A percentile compares a stretch with the other conserved stretches of the same genome.
Evolutionary conservation across 2,113 vertebrate genomes (phyloP).

Genomic region (Larimichthys crocea): DNA sequence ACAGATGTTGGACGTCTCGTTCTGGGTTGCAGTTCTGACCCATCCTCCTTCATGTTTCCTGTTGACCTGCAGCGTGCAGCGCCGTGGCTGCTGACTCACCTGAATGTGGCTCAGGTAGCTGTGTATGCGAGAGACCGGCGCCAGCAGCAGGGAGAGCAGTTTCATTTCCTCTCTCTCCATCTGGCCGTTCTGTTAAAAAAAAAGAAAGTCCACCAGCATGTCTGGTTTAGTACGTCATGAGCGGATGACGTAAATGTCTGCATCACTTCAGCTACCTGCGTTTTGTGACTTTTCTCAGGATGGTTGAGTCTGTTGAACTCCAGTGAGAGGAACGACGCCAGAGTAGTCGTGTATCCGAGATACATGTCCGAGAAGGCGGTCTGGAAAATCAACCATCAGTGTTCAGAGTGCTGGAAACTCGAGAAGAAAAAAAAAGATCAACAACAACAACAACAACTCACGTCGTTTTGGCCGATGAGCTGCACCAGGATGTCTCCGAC

Average conservation of each 20-base stretch:
- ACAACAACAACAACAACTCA: slow-evolving; percentile 10
- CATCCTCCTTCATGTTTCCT: background rate
- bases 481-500: slow-evolving; percentile 83
- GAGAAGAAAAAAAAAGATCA: too few species aligned
- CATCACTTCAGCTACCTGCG: slow-evolving; percentile 57
- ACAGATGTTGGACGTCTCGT: background rate
- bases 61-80: background rate
- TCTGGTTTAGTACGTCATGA: background rate
- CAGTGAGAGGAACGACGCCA: slow-evolving; percentile 77
- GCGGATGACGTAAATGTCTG: background rate
- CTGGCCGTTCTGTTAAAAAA: slow-evolving; percentile 55
- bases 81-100: slow-evolving; percentile 65
- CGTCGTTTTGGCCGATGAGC: slow-evolving; percentile 82
- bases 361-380: slow-evolving; percentile 80
- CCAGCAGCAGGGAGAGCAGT: slow-evolving; percentile 77
- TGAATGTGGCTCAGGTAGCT: slow-evolving; percentile 83
- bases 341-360: slow-evolving; percentile 74
- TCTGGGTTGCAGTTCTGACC: too few species aligned
- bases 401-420: background rate
- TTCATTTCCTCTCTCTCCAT: slow-evolving; percentile 75
- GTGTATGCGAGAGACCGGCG: slow-evolving; percentile 81
- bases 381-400: slow-evolving; percentile 46
- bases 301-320: slow-evolving; percentile 67
- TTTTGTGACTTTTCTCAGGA: slow-evolving; percentile 43
- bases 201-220: too few species aligned